Percentiles rank a stretch among this genome's conserved stretches.
Evolutionary conservation across 2,113 vertebrate species (phyloP).

Genomic region (Callionymus lyra): DNA sequence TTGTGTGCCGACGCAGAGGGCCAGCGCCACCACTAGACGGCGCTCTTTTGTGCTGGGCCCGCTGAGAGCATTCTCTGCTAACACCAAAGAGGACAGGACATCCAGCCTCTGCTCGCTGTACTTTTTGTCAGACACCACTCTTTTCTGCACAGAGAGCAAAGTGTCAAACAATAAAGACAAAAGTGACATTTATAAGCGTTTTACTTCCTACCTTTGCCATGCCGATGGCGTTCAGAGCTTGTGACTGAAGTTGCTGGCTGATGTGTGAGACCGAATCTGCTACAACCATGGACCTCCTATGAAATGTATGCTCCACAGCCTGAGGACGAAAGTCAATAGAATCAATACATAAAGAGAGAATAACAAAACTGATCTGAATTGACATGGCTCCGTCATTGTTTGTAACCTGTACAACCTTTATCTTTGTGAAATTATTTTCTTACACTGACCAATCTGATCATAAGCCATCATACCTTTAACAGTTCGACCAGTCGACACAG

Average conservation of each 20-base stretch:
- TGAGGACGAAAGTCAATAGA: conserved; percentile 45
- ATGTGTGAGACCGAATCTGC: conserved; percentile 94
- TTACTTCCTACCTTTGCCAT: conserved; percentile 78
- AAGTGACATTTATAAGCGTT: background rate
- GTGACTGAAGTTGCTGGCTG: conserved; percentile 86
- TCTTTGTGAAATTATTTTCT: too few species aligned
- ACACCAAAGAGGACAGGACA: conserved; percentile 88
- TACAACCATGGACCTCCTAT: conserved; percentile 87
- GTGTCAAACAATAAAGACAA: background rate
- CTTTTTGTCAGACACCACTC: conserved; percentile 97
- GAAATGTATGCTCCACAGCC: conserved; percentile 91
- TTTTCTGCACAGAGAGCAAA: conserved; percentile 73
- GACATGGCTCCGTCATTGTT: too few species aligned
- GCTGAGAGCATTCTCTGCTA: conserved; percentile 89
- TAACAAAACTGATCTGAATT: too few species aligned
- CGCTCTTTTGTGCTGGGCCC: conserved; percentile 93
- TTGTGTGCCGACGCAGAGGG: conserved; percentile 91
- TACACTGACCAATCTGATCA: background rate
- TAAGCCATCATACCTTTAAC: conserved; percentile 73
- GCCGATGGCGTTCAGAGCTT: conserved; percentile 83
- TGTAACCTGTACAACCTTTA: too few species aligned
- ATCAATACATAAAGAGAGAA: too few species aligned
- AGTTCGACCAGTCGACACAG: conserved; percentile 89
- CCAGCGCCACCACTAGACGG: conserved; percentile 82
- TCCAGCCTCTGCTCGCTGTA: conserved; percentile 96